Evolutionary conservation across 1,140 invertebrate species (phyloP), one percentile per base, ranked within the genome.

Genomic region (Protaetia brevitarsis): DNA sequence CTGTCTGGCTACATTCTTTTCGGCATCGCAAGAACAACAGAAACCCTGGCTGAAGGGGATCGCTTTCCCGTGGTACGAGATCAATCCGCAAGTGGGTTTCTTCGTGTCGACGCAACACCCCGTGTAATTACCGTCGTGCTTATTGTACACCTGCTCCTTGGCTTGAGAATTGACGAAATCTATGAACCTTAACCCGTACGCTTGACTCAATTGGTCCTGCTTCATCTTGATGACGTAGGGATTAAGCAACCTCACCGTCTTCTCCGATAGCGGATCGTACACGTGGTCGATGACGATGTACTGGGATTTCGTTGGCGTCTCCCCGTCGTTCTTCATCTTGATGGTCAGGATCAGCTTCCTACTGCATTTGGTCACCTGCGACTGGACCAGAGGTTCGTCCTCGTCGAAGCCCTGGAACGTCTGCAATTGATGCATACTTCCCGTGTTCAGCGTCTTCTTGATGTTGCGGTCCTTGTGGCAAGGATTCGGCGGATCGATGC

Each of bases 281-380:
- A 79, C 79, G 59, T 81, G 80, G 70, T 82, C 80, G 7, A 83
- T 69, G 13, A 82, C 74, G 3, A 82, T 73, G 31, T 78, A 82
- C 68, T 82, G 76, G 51, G 76, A 77, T 10, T 77, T 72, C n/a
- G 68, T 75, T 4, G 72, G 74, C 0, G 76, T 78, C 27, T 66
- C 27, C 10, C 76, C 72, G 8, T 60, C 26, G 31, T 77, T 77
- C 21, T 67, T 71, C 4, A 78, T 65, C 66, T 74, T 75, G 2
- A 78, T 51, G 0, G 72, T 78, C 16, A 77, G 64, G 8, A 72
- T 61, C n/a, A 78, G 30, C 63, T 78, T 77, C 60, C 72, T 74
- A 1, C 68, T 59, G 60, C 75, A 79, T 19, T 74, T 72, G 0
- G 69, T 69, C 27, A 74, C 41, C n/a, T 69, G 66, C 1, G 67